Evolutionary conservation across 1,140 invertebrate species (phyloP).

Genomic region (Drosophila nannoptera): DNA sequence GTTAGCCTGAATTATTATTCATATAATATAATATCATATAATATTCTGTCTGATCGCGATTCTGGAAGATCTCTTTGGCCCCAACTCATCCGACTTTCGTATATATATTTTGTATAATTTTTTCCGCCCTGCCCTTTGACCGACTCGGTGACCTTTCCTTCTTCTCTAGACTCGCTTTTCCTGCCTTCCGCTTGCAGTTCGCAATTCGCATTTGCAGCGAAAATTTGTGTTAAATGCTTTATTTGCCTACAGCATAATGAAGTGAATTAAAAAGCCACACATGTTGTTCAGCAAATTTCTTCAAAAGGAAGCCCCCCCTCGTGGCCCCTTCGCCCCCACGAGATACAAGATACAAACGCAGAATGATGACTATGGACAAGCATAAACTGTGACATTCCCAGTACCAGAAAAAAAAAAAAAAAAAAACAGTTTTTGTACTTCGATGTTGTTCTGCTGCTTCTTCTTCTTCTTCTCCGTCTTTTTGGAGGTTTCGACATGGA

Average conservation of each 20-base stretch:
- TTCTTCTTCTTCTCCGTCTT: too few relatives aligned
- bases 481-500: slow-evolving; percentile 4
- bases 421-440: background rate
- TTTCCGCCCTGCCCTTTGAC: background rate
- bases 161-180: background rate
- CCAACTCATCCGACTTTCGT: too few relatives aligned
- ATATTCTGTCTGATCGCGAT: too few relatives aligned
- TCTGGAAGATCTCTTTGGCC: too few relatives aligned
- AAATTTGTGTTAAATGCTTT: slow-evolving; percentile 29
- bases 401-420: too few relatives aligned
- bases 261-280: slow-evolving; percentile 77
- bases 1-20: too few relatives aligned
- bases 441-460: too few relatives aligned
- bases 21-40: too few relatives aligned
- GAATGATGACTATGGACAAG: slow-evolving; percentile 27
- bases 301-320: slow-evolving; percentile 21
- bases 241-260: slow-evolving; percentile 61
- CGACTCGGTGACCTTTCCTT: background rate
- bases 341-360: slow-evolving; percentile 37
- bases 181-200: background rate
- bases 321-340: background rate
- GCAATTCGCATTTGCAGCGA: background rate
- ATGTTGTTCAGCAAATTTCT: slow-evolving; percentile 60
- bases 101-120: background rate
- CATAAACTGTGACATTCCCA: slow-evolving; percentile 44